Evolutionary conservation across 1,140 invertebrate genomes (phyloP).

Genomic region (Helicoverpa zea): DNA sequence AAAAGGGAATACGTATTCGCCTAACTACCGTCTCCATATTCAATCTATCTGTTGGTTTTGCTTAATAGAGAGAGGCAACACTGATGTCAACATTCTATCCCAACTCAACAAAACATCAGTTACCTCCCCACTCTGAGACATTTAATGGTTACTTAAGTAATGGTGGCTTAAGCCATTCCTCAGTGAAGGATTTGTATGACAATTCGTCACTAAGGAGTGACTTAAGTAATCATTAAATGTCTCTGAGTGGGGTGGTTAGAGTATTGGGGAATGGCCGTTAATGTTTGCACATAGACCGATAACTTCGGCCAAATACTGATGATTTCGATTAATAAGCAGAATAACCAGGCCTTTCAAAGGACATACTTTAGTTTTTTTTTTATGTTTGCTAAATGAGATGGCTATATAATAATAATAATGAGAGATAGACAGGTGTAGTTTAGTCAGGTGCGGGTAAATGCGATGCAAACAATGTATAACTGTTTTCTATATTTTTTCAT

Average conservation of each 20-base stretch:
- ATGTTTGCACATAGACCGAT: background rate
- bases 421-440: background rate
- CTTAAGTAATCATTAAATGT: too few relatives aligned
- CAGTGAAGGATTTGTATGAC: too few relatives aligned
- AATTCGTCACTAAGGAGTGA: too few relatives aligned
- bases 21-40: background rate
- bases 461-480: conserved; percentile 57
- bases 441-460: conserved; percentile 51
- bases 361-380: background rate
- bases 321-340: background rate
- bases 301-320: background rate
- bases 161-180: too few relatives aligned
- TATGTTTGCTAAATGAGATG: background rate
- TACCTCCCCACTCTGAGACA: too few relatives aligned
- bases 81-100: too few relatives aligned
- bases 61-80: too few relatives aligned
- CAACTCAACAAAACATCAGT: too few relatives aligned
- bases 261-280: too few relatives aligned
- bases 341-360: background rate
- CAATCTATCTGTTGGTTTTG: too few relatives aligned
- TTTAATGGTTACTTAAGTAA: too few relatives aligned
- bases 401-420: conserved; percentile 3
- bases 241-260: too few relatives aligned
- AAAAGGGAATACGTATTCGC: background rate
- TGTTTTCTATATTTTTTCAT: conserved; percentile 39